Evolutionary conservation across 2,888 invertebrate species (phyloP).

Genomic region (Parnassius orleans): DNA sequence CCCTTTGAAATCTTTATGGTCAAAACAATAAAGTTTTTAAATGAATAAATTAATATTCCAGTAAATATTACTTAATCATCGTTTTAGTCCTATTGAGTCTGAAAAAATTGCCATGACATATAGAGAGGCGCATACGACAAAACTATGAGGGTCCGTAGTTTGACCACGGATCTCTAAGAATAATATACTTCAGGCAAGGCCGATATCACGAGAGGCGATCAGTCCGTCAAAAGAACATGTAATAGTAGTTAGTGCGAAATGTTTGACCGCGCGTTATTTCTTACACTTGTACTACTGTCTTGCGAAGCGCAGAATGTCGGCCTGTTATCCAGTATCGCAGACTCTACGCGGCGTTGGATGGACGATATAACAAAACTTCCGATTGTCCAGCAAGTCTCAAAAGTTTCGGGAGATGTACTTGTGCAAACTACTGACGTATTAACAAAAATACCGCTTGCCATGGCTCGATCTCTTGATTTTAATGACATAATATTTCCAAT

Average conservation of each 20-base stretch:
- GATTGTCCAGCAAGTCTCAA: slow-evolving; percentile 10
- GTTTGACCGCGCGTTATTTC: slow-evolving; percentile 11
- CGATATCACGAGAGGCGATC: slow-evolving; percentile 8
- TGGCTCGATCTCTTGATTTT: slow-evolving; percentile 39
- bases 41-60: too few species aligned
- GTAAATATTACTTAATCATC: too few species aligned
- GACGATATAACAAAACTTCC: slow-evolving; percentile 16
- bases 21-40: too few species aligned
- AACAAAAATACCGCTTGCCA: slow-evolving; percentile 34
- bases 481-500: slow-evolving; percentile 33
- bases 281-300: not conserved
- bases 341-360: slow-evolving; percentile 11
- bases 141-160: too few species aligned
- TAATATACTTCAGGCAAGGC: slow-evolving; percentile 12
- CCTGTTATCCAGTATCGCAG: slow-evolving; percentile 11
- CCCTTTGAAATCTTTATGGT: too few species aligned
- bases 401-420: slow-evolving; percentile 13
- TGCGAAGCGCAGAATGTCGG: slow-evolving; percentile 7
- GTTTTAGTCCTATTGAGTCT: too few species aligned
- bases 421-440: slow-evolving; percentile 8
- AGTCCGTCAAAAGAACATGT: slow-evolving; percentile 12
- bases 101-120: too few species aligned
- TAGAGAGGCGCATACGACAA: too few species aligned
- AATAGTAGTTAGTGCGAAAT: slow-evolving; percentile 15
- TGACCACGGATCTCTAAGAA: too few species aligned